These are phyloP conservation scores for Cepphus grylle DNA, from an alignment of 2,113 vertebrate species.

Conservation along the genomic window DNA sequence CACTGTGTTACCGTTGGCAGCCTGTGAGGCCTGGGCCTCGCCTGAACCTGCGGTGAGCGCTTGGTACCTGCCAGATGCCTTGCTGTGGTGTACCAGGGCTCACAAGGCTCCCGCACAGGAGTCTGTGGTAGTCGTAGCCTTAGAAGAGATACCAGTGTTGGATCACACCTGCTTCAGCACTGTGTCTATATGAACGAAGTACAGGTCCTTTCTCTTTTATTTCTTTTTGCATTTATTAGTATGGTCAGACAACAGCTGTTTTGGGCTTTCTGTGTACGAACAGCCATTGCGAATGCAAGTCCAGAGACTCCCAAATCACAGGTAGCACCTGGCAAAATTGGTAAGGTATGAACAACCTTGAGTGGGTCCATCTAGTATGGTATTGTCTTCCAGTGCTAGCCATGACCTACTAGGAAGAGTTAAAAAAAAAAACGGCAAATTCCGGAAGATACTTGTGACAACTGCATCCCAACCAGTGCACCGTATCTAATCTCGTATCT, in stretches of 20 bases:
- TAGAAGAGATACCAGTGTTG: background rate
- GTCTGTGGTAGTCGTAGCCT: too few relatives aligned
- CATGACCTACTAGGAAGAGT: background rate
- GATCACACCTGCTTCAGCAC: background rate
- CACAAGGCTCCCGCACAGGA: rapidly evolving
- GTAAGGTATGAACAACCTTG: too few relatives aligned
- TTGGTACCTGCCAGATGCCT: rapidly evolving
- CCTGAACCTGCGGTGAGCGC: background rate
- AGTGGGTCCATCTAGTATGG: background rate
- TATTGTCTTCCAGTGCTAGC: background rate
- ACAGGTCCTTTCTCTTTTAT: background rate
- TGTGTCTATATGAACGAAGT: too few relatives aligned
- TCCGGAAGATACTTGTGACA: background rate
- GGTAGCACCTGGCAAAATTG: background rate
- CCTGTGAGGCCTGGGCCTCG: too few relatives aligned
- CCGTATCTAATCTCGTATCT: background rate
- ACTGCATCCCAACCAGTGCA: too few relatives aligned
- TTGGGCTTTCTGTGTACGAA: background rate
- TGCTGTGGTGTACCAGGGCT: rapidly evolving
- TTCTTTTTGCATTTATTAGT: background rate
- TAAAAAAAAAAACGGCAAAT: background rate
- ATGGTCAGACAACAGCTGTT: background rate
- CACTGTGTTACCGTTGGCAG: background rate
- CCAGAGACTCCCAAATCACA: background rate
- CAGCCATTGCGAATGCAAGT: background rate